Evolutionary conservation across 2,888 invertebrate genomes (phyloP).

Genomic region (Elysia crispata): DNA sequence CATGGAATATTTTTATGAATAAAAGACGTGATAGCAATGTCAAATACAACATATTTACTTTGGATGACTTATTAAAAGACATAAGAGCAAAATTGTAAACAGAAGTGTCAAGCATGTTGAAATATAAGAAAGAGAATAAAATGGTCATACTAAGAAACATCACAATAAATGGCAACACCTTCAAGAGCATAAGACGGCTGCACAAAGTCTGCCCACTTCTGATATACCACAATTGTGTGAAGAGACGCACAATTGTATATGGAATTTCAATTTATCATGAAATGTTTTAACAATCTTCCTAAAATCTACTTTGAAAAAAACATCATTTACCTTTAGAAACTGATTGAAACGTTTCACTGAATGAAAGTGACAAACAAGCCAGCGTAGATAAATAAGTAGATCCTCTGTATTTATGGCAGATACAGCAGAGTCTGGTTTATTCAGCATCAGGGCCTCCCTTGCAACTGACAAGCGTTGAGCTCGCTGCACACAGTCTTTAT

Average conservation of each 20-base stretch:
- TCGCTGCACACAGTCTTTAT: slow-evolving; percentile 74
- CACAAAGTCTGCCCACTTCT: too few species aligned
- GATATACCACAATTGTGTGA: too few species aligned
- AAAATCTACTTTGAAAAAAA: neutral
- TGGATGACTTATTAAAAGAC: too few species aligned
- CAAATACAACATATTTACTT: too few species aligned
- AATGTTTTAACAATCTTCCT: too few species aligned
- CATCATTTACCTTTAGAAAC: slow-evolving; percentile 68
- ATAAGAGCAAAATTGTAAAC: too few species aligned
- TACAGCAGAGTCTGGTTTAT: slow-evolving; percentile 62
- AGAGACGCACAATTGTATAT: neutral
- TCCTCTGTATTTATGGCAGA: slow-evolving; percentile 72
- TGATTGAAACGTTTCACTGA: slow-evolving; percentile 73
- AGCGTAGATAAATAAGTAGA: slow-evolving; percentile 75
- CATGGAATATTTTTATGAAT: slow-evolving; percentile 9
- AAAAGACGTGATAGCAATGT: too few species aligned
- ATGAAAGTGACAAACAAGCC: slow-evolving; percentile 75
- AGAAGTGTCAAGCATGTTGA: too few species aligned
- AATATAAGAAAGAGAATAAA: too few species aligned
- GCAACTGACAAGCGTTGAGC: slow-evolving; percentile 70
- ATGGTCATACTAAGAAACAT: too few species aligned
- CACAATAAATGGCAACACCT: too few species aligned
- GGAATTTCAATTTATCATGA: neutral
- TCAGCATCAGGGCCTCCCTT: slow-evolving; percentile 65
- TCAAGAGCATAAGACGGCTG: too few species aligned